Conservation (phyloP, 2,888 invertebrate genomes). For the Hoplodrina ambigua region DNA sequence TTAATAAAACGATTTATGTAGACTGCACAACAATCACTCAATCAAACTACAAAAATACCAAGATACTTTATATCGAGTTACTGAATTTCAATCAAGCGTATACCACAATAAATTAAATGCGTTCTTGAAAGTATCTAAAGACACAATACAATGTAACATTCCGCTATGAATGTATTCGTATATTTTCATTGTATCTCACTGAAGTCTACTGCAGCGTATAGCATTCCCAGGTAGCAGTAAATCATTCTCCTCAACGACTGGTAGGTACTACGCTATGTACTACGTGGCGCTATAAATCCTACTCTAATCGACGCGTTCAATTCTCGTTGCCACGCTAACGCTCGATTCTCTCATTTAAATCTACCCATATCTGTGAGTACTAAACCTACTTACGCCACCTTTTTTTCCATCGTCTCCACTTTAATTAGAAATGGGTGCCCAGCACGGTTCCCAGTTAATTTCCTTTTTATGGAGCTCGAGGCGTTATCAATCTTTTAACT, state of each 20-base stretch:
- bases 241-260: slow-evolving; percentile 40
- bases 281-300: slow-evolving; percentile 53
- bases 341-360: slow-evolving; percentile 57
- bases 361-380: slow-evolving; percentile 44
- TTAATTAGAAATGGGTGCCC: slow-evolving; percentile 60
- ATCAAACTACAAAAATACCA: too few species aligned
- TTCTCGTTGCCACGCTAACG: slow-evolving; percentile 54
- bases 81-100: slow-evolving; percentile 10
- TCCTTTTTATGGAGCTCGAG: slow-evolving; percentile 52
- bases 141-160: slow-evolving; percentile 38
- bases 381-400: slow-evolving; percentile 48
- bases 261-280: slow-evolving; percentile 24
- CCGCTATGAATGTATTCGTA: slow-evolving; percentile 11
- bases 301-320: slow-evolving; percentile 51
- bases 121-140: background rate
- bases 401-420: slow-evolving; percentile 57
- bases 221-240: slow-evolving; percentile 55
- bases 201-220: slow-evolving; percentile 40
- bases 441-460: slow-evolving; percentile 52
- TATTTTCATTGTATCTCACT: slow-evolving; percentile 36
- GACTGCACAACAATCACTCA: too few species aligned
- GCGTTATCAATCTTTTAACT: slow-evolving; percentile 43
- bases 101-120: background rate
- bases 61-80: too few species aligned
- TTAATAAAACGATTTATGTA: too few species aligned